phyloP scores from a whole-genome alignment of 2,113 vertebrate genomes.

The Chaetura pelagica region DNA sequence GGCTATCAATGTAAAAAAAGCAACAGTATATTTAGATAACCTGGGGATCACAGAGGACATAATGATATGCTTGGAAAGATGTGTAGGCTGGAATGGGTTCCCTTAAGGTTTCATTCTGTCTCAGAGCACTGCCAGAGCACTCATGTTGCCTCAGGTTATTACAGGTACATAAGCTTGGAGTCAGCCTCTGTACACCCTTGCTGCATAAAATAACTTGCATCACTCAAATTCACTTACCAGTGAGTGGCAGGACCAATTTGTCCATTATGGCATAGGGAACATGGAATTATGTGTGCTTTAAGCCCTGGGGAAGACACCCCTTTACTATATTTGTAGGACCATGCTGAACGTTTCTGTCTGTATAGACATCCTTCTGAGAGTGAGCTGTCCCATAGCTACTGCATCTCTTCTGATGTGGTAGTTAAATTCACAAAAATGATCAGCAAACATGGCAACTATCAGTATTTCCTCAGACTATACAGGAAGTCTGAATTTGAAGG shows the following conservation, averaged over 20 bases:
- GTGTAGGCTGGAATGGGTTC: background rate
- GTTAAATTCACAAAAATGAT: background rate
- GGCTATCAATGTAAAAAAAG: background rate
- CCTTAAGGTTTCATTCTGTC: background rate
- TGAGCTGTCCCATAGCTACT: background rate
- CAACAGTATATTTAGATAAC: background rate
- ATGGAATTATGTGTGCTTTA: background rate
- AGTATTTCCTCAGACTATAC: background rate
- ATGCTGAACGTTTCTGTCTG: background rate
- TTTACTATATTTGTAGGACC: background rate
- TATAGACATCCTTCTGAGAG: background rate
- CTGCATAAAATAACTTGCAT: background rate
- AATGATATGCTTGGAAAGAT: background rate
- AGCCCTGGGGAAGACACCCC: background rate
- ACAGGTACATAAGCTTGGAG: background rate
- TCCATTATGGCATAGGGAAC: accelerated
- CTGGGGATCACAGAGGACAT: accelerated
- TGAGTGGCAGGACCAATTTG: background rate
- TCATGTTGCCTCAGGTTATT: background rate
- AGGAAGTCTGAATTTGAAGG: background rate
- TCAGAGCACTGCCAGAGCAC: background rate
- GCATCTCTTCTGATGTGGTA: background rate
- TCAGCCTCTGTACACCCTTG: background rate
- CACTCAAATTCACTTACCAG: background rate
- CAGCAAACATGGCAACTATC: background rate